Evolutionary conservation across 2,113 vertebrate genomes (phyloP).

Genomic region (Oxyruncus cristatus): DNA sequence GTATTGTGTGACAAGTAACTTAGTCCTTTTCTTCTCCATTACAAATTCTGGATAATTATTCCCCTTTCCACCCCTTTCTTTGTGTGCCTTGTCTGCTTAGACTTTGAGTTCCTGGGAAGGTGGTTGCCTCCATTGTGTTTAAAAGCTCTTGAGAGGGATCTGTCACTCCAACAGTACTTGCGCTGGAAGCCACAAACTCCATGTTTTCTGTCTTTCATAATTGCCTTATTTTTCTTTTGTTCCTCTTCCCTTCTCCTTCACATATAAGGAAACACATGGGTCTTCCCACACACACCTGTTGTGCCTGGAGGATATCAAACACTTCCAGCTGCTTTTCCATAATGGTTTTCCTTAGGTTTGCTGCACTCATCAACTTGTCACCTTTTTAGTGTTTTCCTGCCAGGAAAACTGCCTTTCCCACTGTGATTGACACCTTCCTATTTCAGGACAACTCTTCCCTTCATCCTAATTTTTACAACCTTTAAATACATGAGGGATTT

Average conservation of each 20-base stretch:
- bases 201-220: not conserved
- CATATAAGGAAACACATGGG: not conserved
- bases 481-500: not conserved
- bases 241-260: not conserved
- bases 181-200: not conserved
- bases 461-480: not conserved
- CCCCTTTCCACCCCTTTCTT: not conserved
- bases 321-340: not conserved
- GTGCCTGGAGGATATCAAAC: not conserved
- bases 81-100: not conserved
- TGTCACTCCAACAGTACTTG: not conserved
- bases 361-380: not conserved
- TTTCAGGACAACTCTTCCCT: not conserved
- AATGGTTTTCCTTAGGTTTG: not conserved
- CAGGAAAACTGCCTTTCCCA: not conserved
- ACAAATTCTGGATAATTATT: not conserved
- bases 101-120: not conserved
- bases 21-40: not conserved
- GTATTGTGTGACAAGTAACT: not conserved
- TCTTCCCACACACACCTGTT: not conserved
- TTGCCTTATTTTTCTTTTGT: not conserved
- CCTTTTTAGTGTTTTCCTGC: not conserved
- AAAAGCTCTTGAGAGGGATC: not conserved
- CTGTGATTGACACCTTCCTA: not conserved
- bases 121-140: not conserved